Base-by-base conservation (phyloP, 2,797 vertebrate species). In the Pempheris klunzingeri region DNA sequence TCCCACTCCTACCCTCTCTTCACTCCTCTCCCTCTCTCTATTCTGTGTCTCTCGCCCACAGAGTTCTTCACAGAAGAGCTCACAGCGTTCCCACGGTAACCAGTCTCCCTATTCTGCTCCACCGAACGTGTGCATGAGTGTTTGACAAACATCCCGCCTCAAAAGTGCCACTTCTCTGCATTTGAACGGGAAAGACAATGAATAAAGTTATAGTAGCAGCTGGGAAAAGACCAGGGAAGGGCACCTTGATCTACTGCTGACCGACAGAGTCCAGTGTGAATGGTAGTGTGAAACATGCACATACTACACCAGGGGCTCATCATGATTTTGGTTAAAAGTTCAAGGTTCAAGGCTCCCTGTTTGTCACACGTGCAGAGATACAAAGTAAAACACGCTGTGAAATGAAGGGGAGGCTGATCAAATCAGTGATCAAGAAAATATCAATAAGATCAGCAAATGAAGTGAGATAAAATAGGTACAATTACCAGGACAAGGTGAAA, bases 41-140 rank as follows among this genome's bases (percentile, higher is more conserved):
- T 91, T 91, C 89, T 86, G 83, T 77, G 77, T 92, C 90, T 92
- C 91, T 94, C 93, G 92, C 93, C 93, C 92, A 94, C 93, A 90
- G 92, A 92, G 89, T 93, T 93, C 90, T 92, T 91, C 89, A 91
- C 87, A 91, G 86, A 89, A 89, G 89, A 92, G 92, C 91, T 90
- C 87, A 78, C 88, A 88, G 89, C 65, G 93, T 94, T 94, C 93
- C 93, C 93, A 93, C 92, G 93, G 93, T 94, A 94, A 94, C 93
- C 92, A 66, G 82, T 80, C 88, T 92, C 81, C 82, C 90, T 88
- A 62, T 90, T 91, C 77, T 78, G 84, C 73, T 87, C 69, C 24
- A 6, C 36, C 4, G 68, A 88, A 85, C 77, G 53, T 39, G 78
- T 61, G 71, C 86, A 64, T 7, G 71, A 69, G 76, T 77, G 85